Conservation (phyloP, 1,140 invertebrate species). For the Artemia franciscana region DNA sequence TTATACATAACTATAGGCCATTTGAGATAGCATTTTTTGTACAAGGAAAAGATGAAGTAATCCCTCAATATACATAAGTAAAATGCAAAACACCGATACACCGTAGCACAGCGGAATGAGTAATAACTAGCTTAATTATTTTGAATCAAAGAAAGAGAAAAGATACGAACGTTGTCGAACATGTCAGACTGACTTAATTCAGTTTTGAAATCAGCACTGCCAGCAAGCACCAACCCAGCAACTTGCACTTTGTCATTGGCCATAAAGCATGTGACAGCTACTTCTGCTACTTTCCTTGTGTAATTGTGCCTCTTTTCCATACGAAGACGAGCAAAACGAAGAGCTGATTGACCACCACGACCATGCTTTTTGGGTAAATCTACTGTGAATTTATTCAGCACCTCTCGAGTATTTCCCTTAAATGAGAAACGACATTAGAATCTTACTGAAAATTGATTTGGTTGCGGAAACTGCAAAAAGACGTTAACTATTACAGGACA, state of each 20-base stretch:
- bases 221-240: conserved; percentile 87
- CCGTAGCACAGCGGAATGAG: too few species aligned
- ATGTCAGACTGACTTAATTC: conserved; percentile 98
- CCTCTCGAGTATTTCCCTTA: conserved; percentile 56
- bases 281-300: conserved; percentile 95
- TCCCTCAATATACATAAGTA: not conserved
- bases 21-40: too few species aligned
- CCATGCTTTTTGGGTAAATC: conserved; percentile 99
- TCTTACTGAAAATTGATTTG: too few species aligned
- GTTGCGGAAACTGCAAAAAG: too few species aligned
- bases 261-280: conserved; percentile 89
- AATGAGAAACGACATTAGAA: too few species aligned
- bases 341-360: conserved; percentile 95
- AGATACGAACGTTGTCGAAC: conserved; percentile 82
- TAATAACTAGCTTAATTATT: too few species aligned
- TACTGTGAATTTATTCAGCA: conserved; percentile 96
- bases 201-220: conserved; percentile 98
- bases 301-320: conserved; percentile 99
- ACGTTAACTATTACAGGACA: too few species aligned
- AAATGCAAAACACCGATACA: not conserved
- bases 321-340: conserved; percentile 94
- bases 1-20: too few species aligned
- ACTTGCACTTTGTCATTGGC: conserved; percentile 94
- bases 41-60: too few species aligned
- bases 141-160: not conserved